Conservation (phyloP, 2,888 invertebrate species). For the Drosophila buzzatii region DNA sequence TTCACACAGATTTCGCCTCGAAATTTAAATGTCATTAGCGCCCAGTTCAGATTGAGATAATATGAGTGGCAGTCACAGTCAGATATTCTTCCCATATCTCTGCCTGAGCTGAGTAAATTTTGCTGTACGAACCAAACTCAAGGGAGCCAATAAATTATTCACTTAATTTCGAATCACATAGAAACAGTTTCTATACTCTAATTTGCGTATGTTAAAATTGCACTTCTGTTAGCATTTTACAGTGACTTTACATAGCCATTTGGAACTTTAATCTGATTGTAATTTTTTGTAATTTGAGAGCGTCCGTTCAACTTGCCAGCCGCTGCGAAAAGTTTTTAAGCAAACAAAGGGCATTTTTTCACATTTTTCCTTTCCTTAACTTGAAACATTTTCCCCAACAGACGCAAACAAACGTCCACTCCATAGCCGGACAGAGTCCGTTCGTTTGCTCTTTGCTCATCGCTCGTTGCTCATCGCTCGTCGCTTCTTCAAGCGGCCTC, state of each 20-base stretch:
- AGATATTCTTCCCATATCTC: no score
- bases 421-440: conserved; percentile 12
- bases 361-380: conserved; percentile 46
- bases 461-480: background rate
- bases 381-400: conserved; percentile 50
- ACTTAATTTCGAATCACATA: background rate
- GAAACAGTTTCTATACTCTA: background rate
- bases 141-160: background rate
- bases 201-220: background rate
- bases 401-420: conserved; percentile 46
- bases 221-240: background rate
- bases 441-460: background rate
- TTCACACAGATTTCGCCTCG: conserved; percentile 19
- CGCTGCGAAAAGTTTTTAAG: conserved; percentile 45
- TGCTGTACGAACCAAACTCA: background rate
- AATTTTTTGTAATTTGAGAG: conserved; percentile 21
- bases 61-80: conserved; percentile 16
- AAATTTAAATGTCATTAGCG: conserved; percentile 75
- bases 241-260: background rate
- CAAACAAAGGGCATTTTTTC: conserved; percentile 27
- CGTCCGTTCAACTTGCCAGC: conserved; percentile 19
- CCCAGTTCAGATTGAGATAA: conserved; percentile 52
- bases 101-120: background rate
- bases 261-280: conserved; percentile 22
- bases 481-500: conserved; percentile 29